A percentile compares a stretch with the other conserved stretches of the same genome.
These are phyloP conservation scores for Sylvicola fuscatus DNA, from an alignment of 2,888 invertebrate species.

Conservation along the genomic window DNA sequence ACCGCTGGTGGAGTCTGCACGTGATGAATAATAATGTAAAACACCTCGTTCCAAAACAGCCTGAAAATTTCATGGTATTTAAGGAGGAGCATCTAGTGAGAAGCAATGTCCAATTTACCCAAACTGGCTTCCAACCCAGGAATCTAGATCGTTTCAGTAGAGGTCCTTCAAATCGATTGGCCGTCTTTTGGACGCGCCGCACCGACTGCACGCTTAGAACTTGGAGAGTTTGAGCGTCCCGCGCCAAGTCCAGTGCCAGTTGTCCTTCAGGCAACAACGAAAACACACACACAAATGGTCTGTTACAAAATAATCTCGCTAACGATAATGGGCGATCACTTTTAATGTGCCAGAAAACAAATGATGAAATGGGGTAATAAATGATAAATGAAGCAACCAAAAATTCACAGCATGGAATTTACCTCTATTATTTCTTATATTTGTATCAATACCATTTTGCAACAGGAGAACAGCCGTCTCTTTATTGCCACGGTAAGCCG, in stretches of 20 bases:
- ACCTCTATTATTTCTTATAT: slow-evolving; percentile 38
- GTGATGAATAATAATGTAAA: slow-evolving; percentile 34
- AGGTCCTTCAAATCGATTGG: slow-evolving; percentile 39
- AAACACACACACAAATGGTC: too few relatives aligned
- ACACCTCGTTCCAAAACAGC: slow-evolving; percentile 45
- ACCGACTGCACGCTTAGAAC: slow-evolving; percentile 40
- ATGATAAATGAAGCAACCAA: too few relatives aligned
- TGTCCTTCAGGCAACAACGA: slow-evolving; percentile 27
- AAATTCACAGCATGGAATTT: slow-evolving; percentile 6
- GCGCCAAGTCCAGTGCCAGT: slow-evolving; percentile 36
- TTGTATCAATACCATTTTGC: slow-evolving; percentile 43
- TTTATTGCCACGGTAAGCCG: slow-evolving; percentile 41
- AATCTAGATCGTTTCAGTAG: slow-evolving; percentile 38
- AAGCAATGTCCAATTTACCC: slow-evolving; percentile 26
- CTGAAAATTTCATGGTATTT: slow-evolving; percentile 14
- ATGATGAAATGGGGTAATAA: too few relatives aligned
- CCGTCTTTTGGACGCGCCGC: slow-evolving; percentile 34
- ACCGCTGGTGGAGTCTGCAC: slow-evolving; percentile 38
- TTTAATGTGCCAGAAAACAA: too few relatives aligned
- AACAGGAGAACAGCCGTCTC: slow-evolving; percentile 38
- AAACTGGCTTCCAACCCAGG: slow-evolving; percentile 41
- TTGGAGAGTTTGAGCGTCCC: slow-evolving; percentile 38
- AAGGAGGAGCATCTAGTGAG: slow-evolving; percentile 2
- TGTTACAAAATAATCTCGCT: too few relatives aligned
- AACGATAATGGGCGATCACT: too few relatives aligned